These are phyloP conservation scores for Platyrinchus mystaceus DNA, from an alignment of 2,797 vertebrate species.

Conservation along the genomic window DNA sequence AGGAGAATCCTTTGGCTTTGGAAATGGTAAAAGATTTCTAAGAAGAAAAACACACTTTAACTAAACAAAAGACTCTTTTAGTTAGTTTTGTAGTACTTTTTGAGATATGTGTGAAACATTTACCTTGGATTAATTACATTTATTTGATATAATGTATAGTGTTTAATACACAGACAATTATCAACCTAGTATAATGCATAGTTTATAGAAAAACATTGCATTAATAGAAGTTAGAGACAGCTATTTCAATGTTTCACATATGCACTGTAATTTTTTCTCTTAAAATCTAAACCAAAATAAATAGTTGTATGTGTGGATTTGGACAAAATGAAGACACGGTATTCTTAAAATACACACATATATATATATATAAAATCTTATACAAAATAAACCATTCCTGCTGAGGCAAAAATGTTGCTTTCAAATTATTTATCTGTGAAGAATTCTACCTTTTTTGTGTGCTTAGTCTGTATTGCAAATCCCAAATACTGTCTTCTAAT, in stretches of 20 bases:
- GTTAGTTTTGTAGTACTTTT: not conserved
- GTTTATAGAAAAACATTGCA: not conserved
- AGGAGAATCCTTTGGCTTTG: not conserved
- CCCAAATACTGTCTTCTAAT: slow-evolving; percentile 39
- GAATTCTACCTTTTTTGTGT: not conserved
- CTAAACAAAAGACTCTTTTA: not conserved
- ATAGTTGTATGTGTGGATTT: not conserved
- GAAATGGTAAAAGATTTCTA: not conserved
- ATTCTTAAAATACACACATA: not conserved
- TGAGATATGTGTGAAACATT: not conserved
- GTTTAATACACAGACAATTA: not conserved
- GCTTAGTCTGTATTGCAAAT: slow-evolving; percentile 24
- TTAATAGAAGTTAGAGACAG: not conserved
- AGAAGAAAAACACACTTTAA: not conserved
- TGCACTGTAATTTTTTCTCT: not conserved
- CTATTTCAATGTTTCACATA: not conserved
- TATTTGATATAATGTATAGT: not conserved
- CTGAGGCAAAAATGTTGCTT: slow-evolving; percentile 2
- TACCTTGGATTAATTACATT: not conserved
- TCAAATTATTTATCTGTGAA: slow-evolving; percentile 48
- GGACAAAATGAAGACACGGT: not conserved
- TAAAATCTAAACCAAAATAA: not conserved
- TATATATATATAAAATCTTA: not conserved
- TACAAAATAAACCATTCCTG: not conserved
- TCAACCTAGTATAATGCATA: not conserved